These are phyloP conservation scores for Chrysolina americana DNA, from an alignment of 2,888 invertebrate species.

Conservation along the genomic window DNA sequence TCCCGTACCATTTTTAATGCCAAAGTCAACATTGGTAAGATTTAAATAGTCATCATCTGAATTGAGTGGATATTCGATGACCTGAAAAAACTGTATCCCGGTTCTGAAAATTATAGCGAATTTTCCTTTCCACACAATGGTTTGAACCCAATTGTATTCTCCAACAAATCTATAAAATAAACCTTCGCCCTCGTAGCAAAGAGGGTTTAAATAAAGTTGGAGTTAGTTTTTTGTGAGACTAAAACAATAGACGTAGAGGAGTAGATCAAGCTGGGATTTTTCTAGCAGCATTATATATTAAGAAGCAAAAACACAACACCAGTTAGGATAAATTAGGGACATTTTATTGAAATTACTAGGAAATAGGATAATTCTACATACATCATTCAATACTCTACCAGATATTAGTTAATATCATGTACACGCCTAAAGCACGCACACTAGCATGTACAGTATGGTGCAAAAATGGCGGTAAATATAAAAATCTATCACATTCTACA, in stretches of 20 bases:
- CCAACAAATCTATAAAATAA: background rate
- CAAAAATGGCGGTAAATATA: constrained; percentile 24
- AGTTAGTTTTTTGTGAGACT: background rate
- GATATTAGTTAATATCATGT: constrained; percentile 17
- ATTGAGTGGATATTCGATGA: too few species aligned
- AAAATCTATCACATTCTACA: constrained; percentile 28
- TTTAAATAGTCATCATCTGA: too few species aligned
- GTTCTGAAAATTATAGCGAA: too few species aligned
- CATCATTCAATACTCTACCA: background rate
- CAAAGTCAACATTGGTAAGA: too few species aligned
- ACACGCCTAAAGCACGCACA: constrained; percentile 20
- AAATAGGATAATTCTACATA: background rate
- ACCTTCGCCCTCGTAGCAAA: background rate
- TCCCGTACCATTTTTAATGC: too few species aligned
- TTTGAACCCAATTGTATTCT: background rate
- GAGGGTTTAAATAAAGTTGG: background rate
- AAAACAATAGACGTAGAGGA: background rate
- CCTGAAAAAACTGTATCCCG: too few species aligned
- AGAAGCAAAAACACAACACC: constrained; percentile 18
- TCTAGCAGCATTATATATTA: constrained; percentile 28
- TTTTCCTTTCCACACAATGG: too few species aligned
- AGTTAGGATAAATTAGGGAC: constrained; percentile 25
- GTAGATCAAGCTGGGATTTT: constrained; percentile 42
- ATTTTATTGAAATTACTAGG: constrained; percentile 19
- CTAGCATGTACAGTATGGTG: constrained; percentile 32